phyloP scores from a whole-genome alignment of 1,140 invertebrate genomes.

The Solenopsis fugax region DNA sequence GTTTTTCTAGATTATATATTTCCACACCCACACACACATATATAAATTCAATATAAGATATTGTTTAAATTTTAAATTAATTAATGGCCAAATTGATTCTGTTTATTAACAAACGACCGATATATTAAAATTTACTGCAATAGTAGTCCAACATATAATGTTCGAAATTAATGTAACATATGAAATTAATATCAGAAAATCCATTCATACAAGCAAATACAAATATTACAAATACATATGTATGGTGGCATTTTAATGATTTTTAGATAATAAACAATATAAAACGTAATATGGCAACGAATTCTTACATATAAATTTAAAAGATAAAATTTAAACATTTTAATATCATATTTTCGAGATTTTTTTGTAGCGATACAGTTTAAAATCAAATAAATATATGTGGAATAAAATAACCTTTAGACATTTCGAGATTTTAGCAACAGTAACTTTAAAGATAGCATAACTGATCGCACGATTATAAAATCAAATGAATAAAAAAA shows the following conservation, averaged over 20 bases:
- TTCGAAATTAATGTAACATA: neutral
- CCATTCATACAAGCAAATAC: neutral
- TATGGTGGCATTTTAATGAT: neutral
- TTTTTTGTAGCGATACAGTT: neutral
- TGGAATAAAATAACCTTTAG: neutral
- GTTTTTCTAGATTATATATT: neutral
- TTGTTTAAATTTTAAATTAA: neutral
- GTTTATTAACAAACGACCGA: neutral
- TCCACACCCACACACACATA: neutral
- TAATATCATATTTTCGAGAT: neutral
- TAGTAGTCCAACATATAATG: neutral
- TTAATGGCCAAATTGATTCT: neutral
- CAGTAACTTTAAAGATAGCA: neutral
- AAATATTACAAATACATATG: neutral
- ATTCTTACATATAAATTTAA: neutral
- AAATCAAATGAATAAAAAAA: neutral
- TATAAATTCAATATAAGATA: neutral
- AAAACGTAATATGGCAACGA: neutral
- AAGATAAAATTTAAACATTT: neutral
- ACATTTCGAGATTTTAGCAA: neutral
- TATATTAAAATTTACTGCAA: neutral
- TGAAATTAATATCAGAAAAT: constrained; percentile 12
- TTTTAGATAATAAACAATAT: neutral
- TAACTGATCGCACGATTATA: neutral
- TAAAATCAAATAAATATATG: neutral